Base-by-base conservation (phyloP, 2,797 vertebrate genomes). In the Phrynocephalus forsythii region DNA sequence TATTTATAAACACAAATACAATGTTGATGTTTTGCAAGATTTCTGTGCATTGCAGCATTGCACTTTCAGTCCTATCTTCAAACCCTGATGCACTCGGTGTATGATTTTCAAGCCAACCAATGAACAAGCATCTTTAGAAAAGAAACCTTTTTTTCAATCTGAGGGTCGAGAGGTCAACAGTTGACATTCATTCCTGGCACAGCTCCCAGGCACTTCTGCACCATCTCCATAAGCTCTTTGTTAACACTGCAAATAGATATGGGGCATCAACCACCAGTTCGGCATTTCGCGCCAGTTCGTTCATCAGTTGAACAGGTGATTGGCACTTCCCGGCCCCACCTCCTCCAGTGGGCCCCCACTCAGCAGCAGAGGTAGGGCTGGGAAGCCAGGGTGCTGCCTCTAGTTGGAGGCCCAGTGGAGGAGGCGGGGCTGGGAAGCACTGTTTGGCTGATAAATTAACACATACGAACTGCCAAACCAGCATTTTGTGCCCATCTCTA, bases 1-100 rank as follows among this genome's bases (percentile, higher is more conserved):
- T 94, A 87, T 92, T 83, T 92, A 89, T 93, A 93, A 92, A 93
- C 90, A 90, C 92, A 91, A 86, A 73, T 76, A 78, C 84, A 72
- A 79, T 73, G 89, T 66, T 80, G 85, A 91, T 85, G 38, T 82
- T 94, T 91, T 94, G 82, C 92, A 89, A 93, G 85, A 73, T 8
- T 72, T 72, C 20, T 82, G 24, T 81, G 50, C 82, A 88, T 94
- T 88, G 56, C 84, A 93, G 87, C 52, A 30, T 69, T 89, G 82
- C 84, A 81, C 44, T 91, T 91, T 44, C 68, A 91, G 38, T 79
- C 85, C 85, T 69, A 82, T 86, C 88, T 91, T 85, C 82, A 83
- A 71, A 75, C 18, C 68, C 50, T 9, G 28, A 28, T 20, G n/a
- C 26, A 83, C 71, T 26, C 22, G 79, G 80, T 4, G 3, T 87